Evolutionary conservation across 2,888 invertebrate species (phyloP), one percentile per base, ranked within the genome.

Genomic region (Meteorus colon): DNA sequence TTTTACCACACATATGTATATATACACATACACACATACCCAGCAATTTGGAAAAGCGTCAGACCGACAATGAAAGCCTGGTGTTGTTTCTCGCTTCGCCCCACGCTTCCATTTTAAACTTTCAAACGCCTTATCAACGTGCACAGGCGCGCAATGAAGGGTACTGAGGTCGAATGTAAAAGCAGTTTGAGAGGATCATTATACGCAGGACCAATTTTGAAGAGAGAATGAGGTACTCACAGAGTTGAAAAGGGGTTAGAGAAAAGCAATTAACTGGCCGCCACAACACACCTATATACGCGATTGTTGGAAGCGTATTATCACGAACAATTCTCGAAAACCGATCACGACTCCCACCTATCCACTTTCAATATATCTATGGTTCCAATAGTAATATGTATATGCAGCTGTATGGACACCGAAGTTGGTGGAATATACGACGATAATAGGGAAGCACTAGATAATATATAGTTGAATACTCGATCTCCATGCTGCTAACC

Each of bases 261-360:
- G 59, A 74, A 66, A 67, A 59, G 73, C 66, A 73, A 73, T 73
- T 73, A 67, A 73, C 73, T 66, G 66, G 66, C 55, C 55, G 37
- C 73, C 55, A 55, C 73, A 73, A 19, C 62, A 29, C 19, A 41
- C 41, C 41, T 41, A 31, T 41, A 65, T 19, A 74, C 37, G 24
- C 19, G 41, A 29, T 27, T 24, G 37, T 29, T 41, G 48, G 12
- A 48, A 63, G 37, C 63, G 70, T 70, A 70, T 74, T 63, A 63
- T 41, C 65, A 75, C 65, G 19, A 70, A n/a, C 70, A 66, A 59
- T 75, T 51, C 65, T 51, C 41, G 65, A 70, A 70, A 75, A 70
- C 63, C 48, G 70, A 51, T 70, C 63, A 55, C 66, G 60, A n/a
- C n/a, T 41, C 73, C n/a, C 12, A 24, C 59, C 51, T 51, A 41